Base-by-base conservation (phyloP, 1,140 invertebrate species). In the Babylonia areolata region DNA sequence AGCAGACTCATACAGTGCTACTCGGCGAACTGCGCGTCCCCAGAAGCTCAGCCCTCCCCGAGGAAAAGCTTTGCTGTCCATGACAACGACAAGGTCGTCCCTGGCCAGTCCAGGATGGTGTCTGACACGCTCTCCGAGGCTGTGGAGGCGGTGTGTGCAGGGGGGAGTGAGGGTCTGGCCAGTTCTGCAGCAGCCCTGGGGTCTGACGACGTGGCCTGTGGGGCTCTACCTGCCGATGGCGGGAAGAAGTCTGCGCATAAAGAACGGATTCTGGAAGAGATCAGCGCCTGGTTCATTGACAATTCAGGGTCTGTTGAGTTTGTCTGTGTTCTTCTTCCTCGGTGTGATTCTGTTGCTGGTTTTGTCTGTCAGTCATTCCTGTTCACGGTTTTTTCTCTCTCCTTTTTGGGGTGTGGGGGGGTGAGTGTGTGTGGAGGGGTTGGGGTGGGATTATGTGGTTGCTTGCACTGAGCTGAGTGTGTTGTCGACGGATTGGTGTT, bases 321-420 rank as follows among this genome's bases (percentile, higher is more conserved):
- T 85, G 40, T 58, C 42, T 79, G 9, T 23, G 28, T 85, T 20
- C 40, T 3, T 85, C 85, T 40, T 31, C 82, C 79, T 64, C 79
- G 81, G 79, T 54, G 77, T 81, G 58, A n/a, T 51, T 81, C 40
- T 51, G 46, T 51, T 51, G 46, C 17, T 51, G 54, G 85, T 51
- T 86, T 46, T 85, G 73, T 83, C 40, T 88, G 84, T 85, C 78
- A 88, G 79, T 28, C 58, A 5, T 69, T n/a, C n/a, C n/a, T n/a
- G n/a, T n/a, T n/a, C n/a, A n/a, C n/a, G n/a, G n/a, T n/a, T n/a
- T n/a, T n/a, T n/a, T n/a, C n/a, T n/a, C n/a, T n/a, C n/a, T n/a
- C n/a, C n/a, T n/a, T n/a, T n/a, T n/a, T n/a, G n/a, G n/a, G n/a
- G n/a, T n/a, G n/a, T n/a, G n/a, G n/a, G n/a, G n/a, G n/a, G n/a